Evolutionary conservation across 1,140 invertebrate genomes (phyloP).

Genomic region (Anadara kagoshimensis): DNA sequence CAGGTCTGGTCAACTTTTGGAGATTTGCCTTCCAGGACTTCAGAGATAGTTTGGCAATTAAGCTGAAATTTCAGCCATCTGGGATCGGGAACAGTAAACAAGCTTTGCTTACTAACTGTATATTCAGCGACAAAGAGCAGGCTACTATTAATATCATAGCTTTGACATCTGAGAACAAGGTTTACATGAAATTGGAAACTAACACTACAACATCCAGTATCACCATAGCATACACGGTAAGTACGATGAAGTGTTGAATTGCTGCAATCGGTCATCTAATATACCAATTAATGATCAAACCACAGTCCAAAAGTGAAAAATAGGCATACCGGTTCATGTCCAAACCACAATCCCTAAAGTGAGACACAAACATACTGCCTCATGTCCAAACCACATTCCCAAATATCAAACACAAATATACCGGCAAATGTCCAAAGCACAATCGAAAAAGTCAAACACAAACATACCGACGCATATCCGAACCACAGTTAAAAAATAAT

Average conservation of each 20-base stretch:
- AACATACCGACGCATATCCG: no score
- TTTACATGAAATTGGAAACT: conserved; percentile 15
- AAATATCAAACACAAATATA: no score
- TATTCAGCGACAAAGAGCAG: conserved; percentile 24
- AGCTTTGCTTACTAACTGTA: conserved; percentile 25
- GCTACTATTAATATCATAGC: conserved; percentile 18
- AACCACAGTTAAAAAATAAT: no score
- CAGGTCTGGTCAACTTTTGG: conserved; percentile 23
- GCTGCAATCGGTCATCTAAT: no score
- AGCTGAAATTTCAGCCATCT: conserved; percentile 7
- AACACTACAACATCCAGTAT: neutral
- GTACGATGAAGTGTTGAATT: neutral
- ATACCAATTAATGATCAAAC: no score
- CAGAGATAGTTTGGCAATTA: conserved; percentile 13
- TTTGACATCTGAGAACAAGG: neutral
- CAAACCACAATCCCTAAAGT: no score
- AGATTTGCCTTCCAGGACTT: conserved; percentile 20
- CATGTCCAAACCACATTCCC: no score
- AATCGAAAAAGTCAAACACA: no score
- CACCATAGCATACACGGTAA: conserved; percentile 17
- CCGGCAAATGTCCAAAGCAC: no score
- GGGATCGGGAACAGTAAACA: conserved; percentile 8
- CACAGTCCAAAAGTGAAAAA: no score
- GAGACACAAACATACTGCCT: no score
- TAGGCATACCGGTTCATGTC: no score